phyloP scores from a whole-genome alignment of 1,140 invertebrate species.

The Manduca sexta region DNA sequence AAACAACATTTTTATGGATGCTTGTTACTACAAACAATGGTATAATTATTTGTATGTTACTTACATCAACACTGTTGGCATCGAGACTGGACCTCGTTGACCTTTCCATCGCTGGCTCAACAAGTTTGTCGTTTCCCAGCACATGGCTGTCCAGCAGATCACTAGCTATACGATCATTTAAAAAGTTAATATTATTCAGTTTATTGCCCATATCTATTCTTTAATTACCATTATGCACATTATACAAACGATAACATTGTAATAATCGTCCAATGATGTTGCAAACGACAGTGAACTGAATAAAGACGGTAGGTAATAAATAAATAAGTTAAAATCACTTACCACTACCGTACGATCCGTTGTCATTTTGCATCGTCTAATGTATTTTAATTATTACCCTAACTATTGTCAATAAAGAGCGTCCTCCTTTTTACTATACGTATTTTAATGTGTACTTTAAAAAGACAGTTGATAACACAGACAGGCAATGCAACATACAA shows the following conservation, averaged over 20 bases:
- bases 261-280: slow-evolving; percentile 21
- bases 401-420: too few relatives aligned
- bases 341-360: slow-evolving; percentile 59
- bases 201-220: slow-evolving; percentile 60
- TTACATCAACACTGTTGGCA: slow-evolving; percentile 67
- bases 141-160: slow-evolving; percentile 67
- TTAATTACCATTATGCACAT: slow-evolving; percentile 52
- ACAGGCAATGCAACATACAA: slow-evolving; percentile 4
- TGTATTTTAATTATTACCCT: neutral
- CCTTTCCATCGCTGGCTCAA: slow-evolving; percentile 48
- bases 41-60: slow-evolving; percentile 23
- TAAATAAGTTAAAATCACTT: slow-evolving; percentile 25
- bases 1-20: too few relatives aligned
- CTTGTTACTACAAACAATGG: too few relatives aligned
- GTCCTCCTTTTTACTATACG: neutral
- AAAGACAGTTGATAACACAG: neutral
- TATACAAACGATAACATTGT: slow-evolving; percentile 48
- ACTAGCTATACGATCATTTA: slow-evolving; percentile 56
- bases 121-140: slow-evolving; percentile 54
- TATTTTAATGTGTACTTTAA: slow-evolving; percentile 4
- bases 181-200: slow-evolving; percentile 53
- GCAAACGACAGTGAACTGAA: slow-evolving; percentile 26
- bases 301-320: slow-evolving; percentile 25
- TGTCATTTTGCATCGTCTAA: slow-evolving; percentile 53
- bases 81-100: slow-evolving; percentile 59